These are phyloP conservation scores for Molanna angustata DNA, from an alignment of 2,888 invertebrate genomes.

Conservation along the genomic window DNA sequence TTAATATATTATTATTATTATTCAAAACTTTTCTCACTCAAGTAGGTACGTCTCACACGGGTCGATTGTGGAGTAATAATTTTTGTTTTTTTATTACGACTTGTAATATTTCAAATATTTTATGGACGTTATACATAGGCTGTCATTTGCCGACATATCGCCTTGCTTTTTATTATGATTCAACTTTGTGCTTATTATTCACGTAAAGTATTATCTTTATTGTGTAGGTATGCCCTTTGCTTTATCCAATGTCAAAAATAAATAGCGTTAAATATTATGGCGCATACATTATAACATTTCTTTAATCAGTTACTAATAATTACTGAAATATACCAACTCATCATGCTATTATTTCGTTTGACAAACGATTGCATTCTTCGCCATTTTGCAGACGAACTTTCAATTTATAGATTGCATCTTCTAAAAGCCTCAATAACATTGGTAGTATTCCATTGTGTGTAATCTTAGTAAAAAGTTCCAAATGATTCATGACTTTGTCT, in stretches of 20 bases:
- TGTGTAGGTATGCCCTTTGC: too few species aligned
- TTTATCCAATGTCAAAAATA: too few species aligned
- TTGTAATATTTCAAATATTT: conserved; percentile 31
- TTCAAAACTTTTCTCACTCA: conserved; percentile 20
- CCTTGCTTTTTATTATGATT: conserved; percentile 24
- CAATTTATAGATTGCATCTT: conserved; percentile 52
- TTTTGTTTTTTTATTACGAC: conserved; percentile 25
- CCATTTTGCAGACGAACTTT: conserved; percentile 18
- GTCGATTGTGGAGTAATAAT: conserved; percentile 25
- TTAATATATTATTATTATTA: conserved; percentile 28
- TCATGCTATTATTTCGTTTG: too few species aligned
- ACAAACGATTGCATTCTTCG: too few species aligned
- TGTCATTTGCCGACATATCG: conserved; percentile 28
- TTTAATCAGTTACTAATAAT: too few species aligned
- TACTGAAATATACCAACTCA: too few species aligned
- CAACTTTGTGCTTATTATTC: conserved; percentile 27
- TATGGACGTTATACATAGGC: conserved; percentile 24
- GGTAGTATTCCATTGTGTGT: conserved; percentile 62
- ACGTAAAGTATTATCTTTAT: conserved; percentile 21
- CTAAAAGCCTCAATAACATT: conserved; percentile 57
- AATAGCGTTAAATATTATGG: too few species aligned
- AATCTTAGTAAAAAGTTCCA: conserved; percentile 55
- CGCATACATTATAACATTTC: too few species aligned
- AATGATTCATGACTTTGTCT: conserved; percentile 50
- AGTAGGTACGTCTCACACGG: conserved; percentile 14